Evolutionary conservation across 1,140 invertebrate species (phyloP).

Genomic region (Microplitis mediator): DNA sequence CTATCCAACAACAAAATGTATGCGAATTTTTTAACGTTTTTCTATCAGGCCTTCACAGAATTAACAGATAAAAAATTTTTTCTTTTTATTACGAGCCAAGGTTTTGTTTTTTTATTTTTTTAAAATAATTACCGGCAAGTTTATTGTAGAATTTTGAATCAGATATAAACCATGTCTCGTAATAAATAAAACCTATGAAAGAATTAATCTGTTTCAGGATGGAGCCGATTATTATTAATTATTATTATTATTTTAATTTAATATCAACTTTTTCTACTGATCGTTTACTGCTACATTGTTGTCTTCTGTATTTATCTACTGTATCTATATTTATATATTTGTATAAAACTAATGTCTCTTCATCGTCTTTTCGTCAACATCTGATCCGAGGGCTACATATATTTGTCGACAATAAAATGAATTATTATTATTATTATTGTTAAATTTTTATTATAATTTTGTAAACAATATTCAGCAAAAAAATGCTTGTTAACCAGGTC

Average conservation of each 20-base stretch:
- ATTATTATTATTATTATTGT: too few relatives aligned
- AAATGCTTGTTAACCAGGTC: background rate
- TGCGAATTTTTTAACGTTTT: conserved; percentile 8
- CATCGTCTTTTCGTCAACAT: conserved; percentile 18
- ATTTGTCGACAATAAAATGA: background rate
- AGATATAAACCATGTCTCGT: conserved; percentile 12
- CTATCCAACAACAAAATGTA: conserved; percentile 22
- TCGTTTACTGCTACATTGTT: conserved; percentile 36
- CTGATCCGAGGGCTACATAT: conserved; percentile 6
- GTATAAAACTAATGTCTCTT: conserved; percentile 22
- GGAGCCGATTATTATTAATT: conserved; percentile 48
- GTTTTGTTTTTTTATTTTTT: background rate
- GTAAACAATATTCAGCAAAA: too few relatives aligned
- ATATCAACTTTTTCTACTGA: conserved; percentile 26
- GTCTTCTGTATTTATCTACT: conserved; percentile 19
- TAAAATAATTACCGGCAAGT: background rate
- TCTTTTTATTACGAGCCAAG: conserved; percentile 27
- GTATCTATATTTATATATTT: conserved; percentile 19
- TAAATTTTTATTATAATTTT: too few relatives aligned
- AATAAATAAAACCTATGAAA: conserved; percentile 20
- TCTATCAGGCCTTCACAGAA: background rate
- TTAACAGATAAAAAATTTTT: conserved; percentile 9
- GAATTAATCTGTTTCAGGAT: conserved; percentile 60
- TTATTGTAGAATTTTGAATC: background rate
- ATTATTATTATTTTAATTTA: conserved; percentile 14